Base-by-base conservation (phyloP, 2,797 vertebrate genomes). In the Otolemur crassicaudatus region DNA sequence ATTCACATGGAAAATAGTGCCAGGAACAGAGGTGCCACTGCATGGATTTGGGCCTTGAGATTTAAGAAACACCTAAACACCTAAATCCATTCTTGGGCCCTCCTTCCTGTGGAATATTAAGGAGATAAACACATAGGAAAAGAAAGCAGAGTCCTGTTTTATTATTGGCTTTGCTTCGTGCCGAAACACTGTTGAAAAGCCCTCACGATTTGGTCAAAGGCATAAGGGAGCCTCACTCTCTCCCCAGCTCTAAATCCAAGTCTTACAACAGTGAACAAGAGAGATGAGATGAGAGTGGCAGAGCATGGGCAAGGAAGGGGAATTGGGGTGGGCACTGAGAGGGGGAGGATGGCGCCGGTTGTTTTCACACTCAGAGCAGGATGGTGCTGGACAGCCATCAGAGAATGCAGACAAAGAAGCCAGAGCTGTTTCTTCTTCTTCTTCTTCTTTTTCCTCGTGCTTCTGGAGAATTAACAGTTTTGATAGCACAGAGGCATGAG, bases 141-240 rank as follows among this genome's bases (percentile, higher is more conserved):
- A 84, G 22, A 69, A 53, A 83, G 76, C 11, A 63, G 20, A 90
- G 63, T 75, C 23, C 12, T 17, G 5, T 23, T 92, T 79, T 58
- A 25, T 70, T 90, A 37, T 60, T 80, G 79, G 29, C 56, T 61
- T 94, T 29, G 11, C 53, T 96, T 79, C 58, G 89, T 95, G 56
- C 40, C 34, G 67, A 86, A 94, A 67, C 14, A 63, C 69, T 10
- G 13, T 2, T 58, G 40, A 34, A 61, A 96, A 95, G 46, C 11
- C 27, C 72, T 77, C 27, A 81, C 40, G 40, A 67, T 77, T 94
- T 93, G n/a, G 46, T 65, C n/a, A 70, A 85, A 73, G 17, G 10
- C 19, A 3, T 60, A 65, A 73, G 20, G 25, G 8, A 75, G 84
- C 7, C 4, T 79, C 29, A 65, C 27, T 31, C 13, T 76, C 23